phyloP scores from a whole-genome alignment of 1,140 invertebrate species.

The Apis dorsata region DNA sequence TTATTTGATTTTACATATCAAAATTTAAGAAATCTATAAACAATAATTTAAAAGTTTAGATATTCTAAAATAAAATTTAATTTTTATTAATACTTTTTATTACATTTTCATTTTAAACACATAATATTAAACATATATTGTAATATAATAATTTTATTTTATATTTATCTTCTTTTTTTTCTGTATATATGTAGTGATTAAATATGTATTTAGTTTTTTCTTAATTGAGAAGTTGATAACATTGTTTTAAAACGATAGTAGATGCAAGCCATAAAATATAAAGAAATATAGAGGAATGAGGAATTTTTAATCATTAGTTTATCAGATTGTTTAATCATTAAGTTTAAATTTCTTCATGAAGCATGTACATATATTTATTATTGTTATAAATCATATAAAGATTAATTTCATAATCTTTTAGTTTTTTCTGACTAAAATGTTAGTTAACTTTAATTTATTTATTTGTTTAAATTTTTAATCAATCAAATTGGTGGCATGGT shows the following conservation, averaged over 20 bases:
- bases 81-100: neutral
- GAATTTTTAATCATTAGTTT: neutral
- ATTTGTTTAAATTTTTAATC: neutral
- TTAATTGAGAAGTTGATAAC: neutral
- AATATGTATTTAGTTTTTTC: neutral
- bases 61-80: neutral
- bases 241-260: constrained; percentile 7
- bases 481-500: no score
- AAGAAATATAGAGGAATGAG: neutral
- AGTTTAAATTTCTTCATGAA: neutral
- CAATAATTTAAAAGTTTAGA: no score
- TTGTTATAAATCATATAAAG: neutral
- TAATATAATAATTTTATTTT: neutral
- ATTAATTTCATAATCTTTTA: neutral
- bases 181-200: neutral
- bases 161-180: neutral
- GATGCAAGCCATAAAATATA: neutral
- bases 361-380: neutral
- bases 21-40: no score
- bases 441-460: neutral
- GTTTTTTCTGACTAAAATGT: neutral
- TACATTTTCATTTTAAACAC: neutral
- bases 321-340: neutral
- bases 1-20: no score
- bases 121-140: neutral